phyloP scores from a whole-genome alignment of 2,113 vertebrate genomes.

The Columba livia region DNA sequence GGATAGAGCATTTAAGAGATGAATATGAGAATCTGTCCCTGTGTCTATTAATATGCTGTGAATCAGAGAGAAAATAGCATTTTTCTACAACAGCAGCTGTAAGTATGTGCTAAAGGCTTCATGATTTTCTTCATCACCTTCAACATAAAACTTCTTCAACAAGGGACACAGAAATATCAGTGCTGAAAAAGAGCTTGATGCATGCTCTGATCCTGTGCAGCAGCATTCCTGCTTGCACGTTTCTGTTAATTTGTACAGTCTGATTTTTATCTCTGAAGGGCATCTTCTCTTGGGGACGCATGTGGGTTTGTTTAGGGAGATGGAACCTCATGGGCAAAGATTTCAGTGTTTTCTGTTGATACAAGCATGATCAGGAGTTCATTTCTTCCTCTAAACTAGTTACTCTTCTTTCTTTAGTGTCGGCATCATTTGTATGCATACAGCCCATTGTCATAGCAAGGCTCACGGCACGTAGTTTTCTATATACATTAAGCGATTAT shows the following conservation, averaged over 20 bases:
- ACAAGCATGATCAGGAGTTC: neutral
- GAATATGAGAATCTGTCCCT: neutral
- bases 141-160: neutral
- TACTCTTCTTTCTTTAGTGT: neutral
- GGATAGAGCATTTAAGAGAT: neutral
- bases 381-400: neutral
- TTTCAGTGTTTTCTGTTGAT: neutral
- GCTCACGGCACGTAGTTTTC: neutral
- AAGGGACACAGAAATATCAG: neutral
- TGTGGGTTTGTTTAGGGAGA: neutral
- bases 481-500: neutral
- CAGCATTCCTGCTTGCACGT: neutral
- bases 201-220: neutral
- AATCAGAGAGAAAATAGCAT: neutral
- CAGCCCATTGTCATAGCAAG: neutral
- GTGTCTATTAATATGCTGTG: neutral
- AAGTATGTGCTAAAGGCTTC: neutral
- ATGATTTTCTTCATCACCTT: neutral
- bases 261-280: constrained; percentile 27
- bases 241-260: neutral
- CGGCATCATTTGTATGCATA: neutral
- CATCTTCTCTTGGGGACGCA: neutral
- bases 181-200: neutral
- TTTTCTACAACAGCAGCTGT: neutral
- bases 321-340: neutral